Conservation (phyloP, 2,113 vertebrate genomes). For the Sakesphorus luctuosus region DNA sequence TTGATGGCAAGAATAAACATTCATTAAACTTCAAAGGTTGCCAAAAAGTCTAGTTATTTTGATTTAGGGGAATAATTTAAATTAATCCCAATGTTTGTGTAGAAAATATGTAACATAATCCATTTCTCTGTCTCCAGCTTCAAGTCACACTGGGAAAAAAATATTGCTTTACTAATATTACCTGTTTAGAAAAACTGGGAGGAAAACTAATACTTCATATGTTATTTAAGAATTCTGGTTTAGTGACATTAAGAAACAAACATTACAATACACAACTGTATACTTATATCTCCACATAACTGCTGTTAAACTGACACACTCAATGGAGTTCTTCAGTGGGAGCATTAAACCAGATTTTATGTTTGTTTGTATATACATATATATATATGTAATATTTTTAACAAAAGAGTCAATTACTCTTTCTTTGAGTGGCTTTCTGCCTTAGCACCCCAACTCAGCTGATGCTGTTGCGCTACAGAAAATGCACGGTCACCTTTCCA, state of each 20-base stretch:
- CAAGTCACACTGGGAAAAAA: background rate
- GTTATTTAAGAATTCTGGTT: constrained; percentile 5
- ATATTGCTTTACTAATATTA: background rate
- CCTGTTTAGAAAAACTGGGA: background rate
- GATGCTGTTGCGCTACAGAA: background rate
- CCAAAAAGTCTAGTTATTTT: constrained; percentile 60
- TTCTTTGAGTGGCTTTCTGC: background rate
- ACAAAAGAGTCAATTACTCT: background rate
- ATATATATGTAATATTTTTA: background rate
- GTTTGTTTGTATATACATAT: background rate
- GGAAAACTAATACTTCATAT: background rate
- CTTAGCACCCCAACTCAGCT: background rate
- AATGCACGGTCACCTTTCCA: background rate
- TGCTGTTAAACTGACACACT: background rate
- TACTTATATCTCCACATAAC: background rate
- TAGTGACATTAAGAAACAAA: background rate
- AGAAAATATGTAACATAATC: constrained; percentile 64
- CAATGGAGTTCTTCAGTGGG: background rate
- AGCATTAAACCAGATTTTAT: background rate
- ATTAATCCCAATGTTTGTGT: constrained; percentile 46
- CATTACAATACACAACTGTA: constrained; percentile 6
- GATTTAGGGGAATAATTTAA: constrained; percentile 65
- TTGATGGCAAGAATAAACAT: constrained; percentile 55
- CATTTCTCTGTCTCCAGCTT: constrained; percentile 52
- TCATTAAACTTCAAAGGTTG: constrained; percentile 68